Conservation (phyloP, 2,797 vertebrate species). For the Myoxocephalus aenaeus region DNA sequence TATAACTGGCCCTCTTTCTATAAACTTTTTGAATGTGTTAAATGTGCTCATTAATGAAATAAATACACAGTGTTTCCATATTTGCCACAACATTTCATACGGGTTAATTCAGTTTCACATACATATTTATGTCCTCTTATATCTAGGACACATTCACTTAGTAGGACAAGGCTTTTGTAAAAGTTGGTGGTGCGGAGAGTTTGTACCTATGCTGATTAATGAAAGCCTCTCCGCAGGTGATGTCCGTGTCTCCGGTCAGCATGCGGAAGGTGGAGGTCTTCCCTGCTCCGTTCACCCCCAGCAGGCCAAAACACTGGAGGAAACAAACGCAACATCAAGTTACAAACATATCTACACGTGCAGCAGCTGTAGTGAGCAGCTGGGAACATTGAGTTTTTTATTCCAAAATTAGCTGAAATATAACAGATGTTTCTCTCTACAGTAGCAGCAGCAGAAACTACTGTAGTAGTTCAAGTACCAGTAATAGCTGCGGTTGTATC, state of each 20-base stretch:
- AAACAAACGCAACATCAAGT: constrained; percentile 12
- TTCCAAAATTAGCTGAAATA: background rate
- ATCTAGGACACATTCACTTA: background rate
- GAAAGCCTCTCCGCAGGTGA: constrained; percentile 84
- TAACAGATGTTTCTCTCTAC: background rate
- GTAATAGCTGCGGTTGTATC: background rate
- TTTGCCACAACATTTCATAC: background rate
- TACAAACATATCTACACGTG: background rate
- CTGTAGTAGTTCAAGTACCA: background rate
- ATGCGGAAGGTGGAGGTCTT: constrained; percentile 88
- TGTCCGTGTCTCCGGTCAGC: constrained; percentile 85
- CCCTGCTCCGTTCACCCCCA: constrained; percentile 86
- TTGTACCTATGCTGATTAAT: constrained; percentile 82
- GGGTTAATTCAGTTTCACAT: background rate
- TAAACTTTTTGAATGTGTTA: background rate
- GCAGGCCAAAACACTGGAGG: constrained; percentile 75
- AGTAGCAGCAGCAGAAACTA: background rate
- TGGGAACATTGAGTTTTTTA: background rate
- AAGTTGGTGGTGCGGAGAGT: background rate
- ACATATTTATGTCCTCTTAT: background rate
- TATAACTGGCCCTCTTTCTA: background rate
- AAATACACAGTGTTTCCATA: background rate
- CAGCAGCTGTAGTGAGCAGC: background rate
- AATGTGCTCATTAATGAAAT: background rate
- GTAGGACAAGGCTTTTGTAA: background rate